These are phyloP conservation scores for Magallana ariakensis DNA, from an alignment of 1,140 invertebrate species.

Conservation along the genomic window DNA sequence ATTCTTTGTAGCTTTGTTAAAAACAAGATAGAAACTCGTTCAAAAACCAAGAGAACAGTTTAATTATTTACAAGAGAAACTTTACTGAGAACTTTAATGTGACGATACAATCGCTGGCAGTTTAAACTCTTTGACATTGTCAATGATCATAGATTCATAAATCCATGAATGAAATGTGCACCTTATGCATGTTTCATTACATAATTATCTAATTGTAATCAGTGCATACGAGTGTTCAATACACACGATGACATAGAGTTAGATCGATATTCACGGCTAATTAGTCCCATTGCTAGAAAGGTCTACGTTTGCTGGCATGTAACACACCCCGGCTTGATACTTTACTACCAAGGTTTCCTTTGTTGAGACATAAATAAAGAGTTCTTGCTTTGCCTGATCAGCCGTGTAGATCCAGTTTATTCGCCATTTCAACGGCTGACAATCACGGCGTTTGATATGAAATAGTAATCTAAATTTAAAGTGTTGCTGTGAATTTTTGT, in stretches of 20 bases:
- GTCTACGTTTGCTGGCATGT: neutral
- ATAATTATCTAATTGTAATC: conserved; percentile 8
- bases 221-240: neutral
- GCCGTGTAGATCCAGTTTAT: conserved; percentile 33
- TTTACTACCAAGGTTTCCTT: conserved; percentile 13
- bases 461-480: conserved; percentile 24
- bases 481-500: conserved; percentile 6
- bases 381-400: conserved; percentile 5
- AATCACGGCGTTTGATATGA: conserved; percentile 14
- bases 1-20: too few species aligned
- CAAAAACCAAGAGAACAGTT: too few species aligned
- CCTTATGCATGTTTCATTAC: neutral
- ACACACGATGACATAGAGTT: neutral
- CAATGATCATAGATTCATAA: neutral
- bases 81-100: too few species aligned
- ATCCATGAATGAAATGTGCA: neutral
- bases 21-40: too few species aligned
- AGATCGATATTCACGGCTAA: conserved; percentile 30
- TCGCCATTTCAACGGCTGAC: conserved; percentile 36
- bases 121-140: too few species aligned
- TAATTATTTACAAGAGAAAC: too few species aligned
- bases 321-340: neutral
- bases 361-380: conserved; percentile 13
- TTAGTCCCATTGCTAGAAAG: conserved; percentile 8
- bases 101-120: too few species aligned